Percentiles rank a stretch among this genome's conserved stretches.
Evolutionary conservation across 2,888 invertebrate species (phyloP).

Genomic region (Folsomia candida): DNA sequence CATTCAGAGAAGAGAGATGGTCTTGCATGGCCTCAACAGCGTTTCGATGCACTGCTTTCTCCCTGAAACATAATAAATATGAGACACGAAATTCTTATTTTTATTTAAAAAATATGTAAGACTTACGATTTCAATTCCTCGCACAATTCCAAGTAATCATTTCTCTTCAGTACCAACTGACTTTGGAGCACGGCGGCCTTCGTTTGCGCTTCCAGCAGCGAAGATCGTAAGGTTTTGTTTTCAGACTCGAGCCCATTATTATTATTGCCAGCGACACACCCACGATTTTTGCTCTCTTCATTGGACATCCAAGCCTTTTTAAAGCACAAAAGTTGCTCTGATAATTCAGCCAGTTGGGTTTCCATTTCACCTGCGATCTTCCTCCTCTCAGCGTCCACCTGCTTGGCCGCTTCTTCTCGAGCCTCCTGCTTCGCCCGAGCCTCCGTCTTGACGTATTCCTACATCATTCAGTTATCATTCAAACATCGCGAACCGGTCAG

Average conservation of each 20-base stretch:
- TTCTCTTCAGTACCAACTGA: conserved; percentile 57
- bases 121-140: conserved; percentile 56
- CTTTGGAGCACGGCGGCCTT: conserved; percentile 59
- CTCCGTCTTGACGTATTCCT: conserved; percentile 59
- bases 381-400: conserved; percentile 56
- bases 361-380: conserved; percentile 59
- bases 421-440: conserved; percentile 56
- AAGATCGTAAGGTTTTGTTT: conserved; percentile 56
- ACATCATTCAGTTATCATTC: too few relatives aligned
- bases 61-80: too few relatives aligned
- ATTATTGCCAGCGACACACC: neutral
- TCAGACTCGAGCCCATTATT: conserved; percentile 55
- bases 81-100: too few relatives aligned
- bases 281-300: conserved; percentile 34
- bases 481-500: too few relatives aligned
- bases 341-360: conserved; percentile 58
- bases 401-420: conserved; percentile 56
- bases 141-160: conserved; percentile 57
- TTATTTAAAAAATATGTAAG: too few relatives aligned
- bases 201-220: conserved; percentile 60
- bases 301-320: conserved; percentile 55
- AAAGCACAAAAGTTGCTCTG: conserved; percentile 57
- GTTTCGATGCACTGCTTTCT: too few relatives aligned
- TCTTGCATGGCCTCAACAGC: too few relatives aligned
- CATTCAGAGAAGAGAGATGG: conserved; percentile 47